phyloP scores from a whole-genome alignment of 2,797 vertebrate genomes.

The Fistularia commersonii region DNA sequence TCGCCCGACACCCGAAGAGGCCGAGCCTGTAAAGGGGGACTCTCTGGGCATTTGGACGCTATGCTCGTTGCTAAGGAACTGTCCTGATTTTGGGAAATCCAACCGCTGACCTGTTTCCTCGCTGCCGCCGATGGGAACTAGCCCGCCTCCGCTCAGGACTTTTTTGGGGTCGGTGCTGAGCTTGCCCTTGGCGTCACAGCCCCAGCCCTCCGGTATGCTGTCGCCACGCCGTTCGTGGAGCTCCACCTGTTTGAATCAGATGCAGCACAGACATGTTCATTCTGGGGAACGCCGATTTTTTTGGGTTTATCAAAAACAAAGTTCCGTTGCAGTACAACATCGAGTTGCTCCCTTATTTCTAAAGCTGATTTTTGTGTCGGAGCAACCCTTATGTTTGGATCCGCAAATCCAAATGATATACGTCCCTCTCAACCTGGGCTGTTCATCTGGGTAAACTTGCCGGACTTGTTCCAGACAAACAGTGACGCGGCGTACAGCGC shows the following conservation, averaged over 20 bases:
- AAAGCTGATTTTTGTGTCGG: too few relatives aligned
- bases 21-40: not conserved
- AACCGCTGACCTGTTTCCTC: slow-evolving; percentile 72
- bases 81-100: not conserved
- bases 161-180: slow-evolving; percentile 56
- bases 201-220: slow-evolving; percentile 75
- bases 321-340: too few relatives aligned
- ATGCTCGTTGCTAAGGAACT: too few relatives aligned
- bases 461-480: too few relatives aligned
- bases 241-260: slow-evolving; percentile 62
- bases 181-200: slow-evolving; percentile 67
- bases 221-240: slow-evolving; percentile 64
- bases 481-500: too few relatives aligned
- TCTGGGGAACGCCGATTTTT: not conserved
- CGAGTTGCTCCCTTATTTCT: too few relatives aligned
- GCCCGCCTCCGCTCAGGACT: slow-evolving; percentile 70
- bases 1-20: too few relatives aligned
- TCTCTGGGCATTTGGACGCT: not conserved
- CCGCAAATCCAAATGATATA: not conserved
- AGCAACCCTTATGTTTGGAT: too few relatives aligned
- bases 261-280: not conserved
- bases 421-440: not conserved
- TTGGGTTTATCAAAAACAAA: too few relatives aligned
- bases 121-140: slow-evolving; percentile 73
- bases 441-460: too few relatives aligned